Evolutionary conservation across 2,797 vertebrate species (phyloP), one percentile per base, ranked within the genome.

Genomic region (Parauchenoglanis ngamensis): DNA sequence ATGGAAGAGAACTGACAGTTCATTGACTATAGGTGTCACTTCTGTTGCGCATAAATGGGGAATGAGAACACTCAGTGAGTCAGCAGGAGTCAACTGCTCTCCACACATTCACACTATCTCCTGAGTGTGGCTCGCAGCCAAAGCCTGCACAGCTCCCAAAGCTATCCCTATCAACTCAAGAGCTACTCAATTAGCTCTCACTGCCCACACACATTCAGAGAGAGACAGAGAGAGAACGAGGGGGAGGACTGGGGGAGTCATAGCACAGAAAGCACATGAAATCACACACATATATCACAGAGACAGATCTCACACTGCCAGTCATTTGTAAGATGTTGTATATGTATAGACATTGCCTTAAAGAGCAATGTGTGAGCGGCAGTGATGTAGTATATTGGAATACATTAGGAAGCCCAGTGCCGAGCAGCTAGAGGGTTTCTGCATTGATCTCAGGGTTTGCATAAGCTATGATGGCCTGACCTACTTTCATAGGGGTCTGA

Each of bases 71-170:
- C 61, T 56, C 67, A 86, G 81, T 89, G 89, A 90, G 89, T 89
- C 89, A 91, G 88, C 89, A 75, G 80, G 87, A 90, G 89, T 90
- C 89, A 91, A 87, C 76, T 82, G 85, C 84, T 89, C 86, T 88
- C 61, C 87, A 86, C 90, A 77, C 83, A 85, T 46, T 87, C 76
- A 28, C 57, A 0, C 72, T 85, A 84, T 78, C 83, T 90, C 67
- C 77, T 83, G 81, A 88, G 65, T 78, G 77, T 89, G 90, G 88
- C 88, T 89, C 65, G 28, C 65, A 79, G 87, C 90, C 90, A 89
- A 87, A 85, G 83, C 63, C 2, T 81, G 73, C 67, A 73, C 25
- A 61, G 76, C 46, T 75, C 76, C 87, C 83, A 82, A 88, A 88
- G 88, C 87, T 80, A 83, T 87, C 12, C 83, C 82, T 85, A 88